Conservation (phyloP, 2,113 vertebrate genomes). For the Phrynosoma platyrhinos region DNA sequence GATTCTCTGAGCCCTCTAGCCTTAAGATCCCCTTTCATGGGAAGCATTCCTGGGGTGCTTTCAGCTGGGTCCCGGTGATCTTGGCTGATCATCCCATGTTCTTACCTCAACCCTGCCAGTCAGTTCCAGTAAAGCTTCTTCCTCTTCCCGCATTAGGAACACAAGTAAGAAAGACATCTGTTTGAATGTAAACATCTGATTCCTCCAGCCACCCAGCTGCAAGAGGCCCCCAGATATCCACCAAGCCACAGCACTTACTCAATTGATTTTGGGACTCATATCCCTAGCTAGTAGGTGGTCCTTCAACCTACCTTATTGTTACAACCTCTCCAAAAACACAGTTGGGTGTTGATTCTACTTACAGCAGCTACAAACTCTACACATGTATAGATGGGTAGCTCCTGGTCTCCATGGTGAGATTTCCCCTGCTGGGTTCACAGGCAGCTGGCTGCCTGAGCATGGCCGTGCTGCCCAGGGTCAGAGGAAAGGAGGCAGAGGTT, state of each 20-base stretch:
- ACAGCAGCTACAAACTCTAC: neutral
- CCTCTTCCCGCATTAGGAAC: neutral
- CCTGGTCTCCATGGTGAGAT: neutral
- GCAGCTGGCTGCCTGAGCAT: neutral
- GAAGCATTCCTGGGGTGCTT: constrained; percentile 1
- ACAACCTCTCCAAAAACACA: no score
- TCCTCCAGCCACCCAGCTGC: neutral
- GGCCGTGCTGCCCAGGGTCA: neutral
- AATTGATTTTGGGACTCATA: neutral
- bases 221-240: neutral
- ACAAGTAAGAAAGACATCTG: neutral
- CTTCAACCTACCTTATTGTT: no score
- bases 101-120: neutral
- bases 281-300: neutral
- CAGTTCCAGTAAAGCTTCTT: neutral
- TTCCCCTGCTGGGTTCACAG: neutral
- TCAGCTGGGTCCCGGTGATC: neutral
- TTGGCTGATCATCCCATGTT: neutral
- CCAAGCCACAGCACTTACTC: neutral
- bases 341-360: no score
- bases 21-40: neutral
- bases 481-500: neutral
- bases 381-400: neutral
- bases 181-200: neutral
- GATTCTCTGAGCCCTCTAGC: neutral